Evolutionary conservation across 2,113 vertebrate species (phyloP).

Genomic region (Solea solea): DNA sequence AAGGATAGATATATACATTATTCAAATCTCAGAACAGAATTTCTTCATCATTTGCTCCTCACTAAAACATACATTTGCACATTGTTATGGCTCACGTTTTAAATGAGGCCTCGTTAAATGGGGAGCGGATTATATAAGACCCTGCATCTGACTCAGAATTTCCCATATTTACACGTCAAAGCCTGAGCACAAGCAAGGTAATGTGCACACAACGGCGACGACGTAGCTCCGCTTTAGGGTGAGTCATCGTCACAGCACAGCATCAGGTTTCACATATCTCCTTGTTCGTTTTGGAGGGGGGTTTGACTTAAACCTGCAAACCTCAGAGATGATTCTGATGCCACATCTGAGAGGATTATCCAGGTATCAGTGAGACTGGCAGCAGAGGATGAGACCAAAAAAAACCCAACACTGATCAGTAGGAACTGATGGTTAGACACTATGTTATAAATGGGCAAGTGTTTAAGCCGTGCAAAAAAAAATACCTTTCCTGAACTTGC

Average conservation of each 20-base stretch:
- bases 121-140: constrained; percentile 40
- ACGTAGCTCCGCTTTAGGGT: constrained; percentile 39
- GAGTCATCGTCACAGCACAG: constrained; percentile 53
- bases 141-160: constrained; percentile 49
- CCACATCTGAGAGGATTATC: constrained; percentile 55
- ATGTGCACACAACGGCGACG: constrained; percentile 30
- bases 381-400: constrained; percentile 1
- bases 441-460: not conserved
- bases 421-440: not conserved
- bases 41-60: not conserved
- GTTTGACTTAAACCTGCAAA: constrained; percentile 42
- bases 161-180: constrained; percentile 62
- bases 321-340: constrained; percentile 41
- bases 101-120: constrained; percentile 38
- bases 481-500: not conserved
- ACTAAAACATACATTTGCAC: constrained; percentile 11
- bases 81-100: constrained; percentile 20
- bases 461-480: constrained; percentile 1
- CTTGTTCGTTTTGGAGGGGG: constrained; percentile 23
- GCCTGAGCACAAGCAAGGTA: constrained; percentile 31
- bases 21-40: too few relatives aligned
- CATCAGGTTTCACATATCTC: constrained; percentile 36
- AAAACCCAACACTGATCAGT: constrained; percentile 8
- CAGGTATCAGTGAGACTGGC: constrained; percentile 27
- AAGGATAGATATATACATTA: too few relatives aligned